Base-by-base conservation (phyloP, 2,113 vertebrate species). In the Lycaon pictus region DNA sequence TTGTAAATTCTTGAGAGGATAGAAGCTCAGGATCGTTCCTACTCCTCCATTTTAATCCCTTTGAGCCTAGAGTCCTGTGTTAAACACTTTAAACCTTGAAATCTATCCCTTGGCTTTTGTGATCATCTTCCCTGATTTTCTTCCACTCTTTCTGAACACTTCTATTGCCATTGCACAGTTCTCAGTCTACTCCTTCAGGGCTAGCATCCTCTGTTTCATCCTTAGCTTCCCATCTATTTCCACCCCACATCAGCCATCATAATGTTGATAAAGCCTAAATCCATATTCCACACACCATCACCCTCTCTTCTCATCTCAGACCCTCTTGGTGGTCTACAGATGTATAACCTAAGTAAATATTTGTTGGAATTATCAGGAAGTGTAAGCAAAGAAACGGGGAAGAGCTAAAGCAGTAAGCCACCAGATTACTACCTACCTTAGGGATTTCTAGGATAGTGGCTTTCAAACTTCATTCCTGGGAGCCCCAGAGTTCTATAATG, bases 401-500 rank as follows among this genome's bases (percentile, higher is more conserved):
- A n/a, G 51, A 85, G 3, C 87, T 88, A 74, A 85, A 95, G 58
- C 20, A 65, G 48, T 76, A 81, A 43, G 8, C 69, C 11, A 32
- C 43, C 63, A 90, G 60, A 15, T 94, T 72, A 69, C 76, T 65
- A 86, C 71, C 95, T 85, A 8, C 11, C 63, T 25, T 35, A 48
- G 62, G 27, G 12, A 63, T 79, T 95, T 80, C 82, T 55, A 88
- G 32, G 37, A 67, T 11, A 80, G 11, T 27, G 5, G 48, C 67
- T 89, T 88, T 76, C 80, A 88, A 2, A 79, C 56, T 58, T 96
- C 63, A 55, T 90, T 88, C 37, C 72, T 96, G 23, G n/a, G n/a
- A 62, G 43, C 3, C 56, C 53, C 19, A 25, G 23, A 15, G 11
- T 76, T 96, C 35, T 72, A 0, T 37, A 71, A 93, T 76, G 55